Evolutionary conservation across 2,888 invertebrate genomes (phyloP), one percentile per base, ranked within the genome.

Genomic region (Ischnus inquisitorius): DNA sequence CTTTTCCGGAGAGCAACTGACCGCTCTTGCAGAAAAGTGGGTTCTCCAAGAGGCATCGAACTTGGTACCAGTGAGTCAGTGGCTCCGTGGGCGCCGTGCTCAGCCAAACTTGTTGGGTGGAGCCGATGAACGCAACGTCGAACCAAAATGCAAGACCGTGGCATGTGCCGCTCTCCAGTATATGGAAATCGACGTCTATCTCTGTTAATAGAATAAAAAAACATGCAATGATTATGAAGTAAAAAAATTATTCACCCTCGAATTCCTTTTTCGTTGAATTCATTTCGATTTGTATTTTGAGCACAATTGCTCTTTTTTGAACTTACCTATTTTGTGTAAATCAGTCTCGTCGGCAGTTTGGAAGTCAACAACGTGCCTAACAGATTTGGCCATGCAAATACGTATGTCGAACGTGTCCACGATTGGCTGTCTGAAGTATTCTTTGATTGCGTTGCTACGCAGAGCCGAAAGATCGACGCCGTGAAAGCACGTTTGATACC

Each of bases 91-190:
- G 99, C 0, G 99, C 97, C 5, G 99, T 99, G 6, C 99, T 99
- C 43, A 99, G 94, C 99, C 99, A 99, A 80, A 99, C 97, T 83
- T 98, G 97, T 91, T 98, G 97, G 82, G 96, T 96, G 64, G 96
- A 96, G 48, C 99, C 99, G 82, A 97, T 96, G 94, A 99, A 99
- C 87, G 99, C 97, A 28, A 99, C 99, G 94, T 99, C 99, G 93
- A 99, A 99, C 99, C 99, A 99, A 94, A 99, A 99, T 19, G 99
- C 99, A 86, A 99, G 94, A 1, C 99, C 99, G 91, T 99, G 99
- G 88, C 99, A 97, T 69, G 98, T 98, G 34, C 98, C 99, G 0
- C 98, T 97, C 94, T 98, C 98, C 88, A 97, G 95, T 88, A 99
- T 95, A 90, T 97, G 97, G 94, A 99, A 99, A 93, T 98, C 97